Evolutionary conservation across 2,888 invertebrate species (phyloP).

Genomic region (Dascillus cervinus): DNA sequence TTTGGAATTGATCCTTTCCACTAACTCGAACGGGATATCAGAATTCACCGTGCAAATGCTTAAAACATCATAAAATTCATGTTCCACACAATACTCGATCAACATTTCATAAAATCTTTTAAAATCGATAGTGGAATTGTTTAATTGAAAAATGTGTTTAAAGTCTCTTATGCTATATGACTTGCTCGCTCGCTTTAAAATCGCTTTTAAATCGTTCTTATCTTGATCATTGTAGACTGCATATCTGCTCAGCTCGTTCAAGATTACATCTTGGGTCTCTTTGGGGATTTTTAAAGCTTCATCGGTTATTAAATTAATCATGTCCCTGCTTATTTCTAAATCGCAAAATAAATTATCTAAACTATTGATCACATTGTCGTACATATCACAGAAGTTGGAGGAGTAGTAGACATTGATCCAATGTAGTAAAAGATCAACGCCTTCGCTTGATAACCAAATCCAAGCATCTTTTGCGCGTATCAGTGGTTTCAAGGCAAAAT

Average conservation of each 20-base stretch:
- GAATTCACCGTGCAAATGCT: constrained; percentile 46
- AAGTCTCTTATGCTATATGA: too few species aligned
- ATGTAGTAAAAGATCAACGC: constrained; percentile 49
- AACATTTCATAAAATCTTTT: constrained; percentile 48
- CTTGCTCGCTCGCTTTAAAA: too few species aligned
- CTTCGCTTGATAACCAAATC: constrained; percentile 54
- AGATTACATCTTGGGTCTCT: constrained; percentile 51
- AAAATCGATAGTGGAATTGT: constrained; percentile 29
- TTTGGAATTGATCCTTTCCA: constrained; percentile 42
- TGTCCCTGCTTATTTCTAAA: too few species aligned
- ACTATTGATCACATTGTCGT: too few species aligned
- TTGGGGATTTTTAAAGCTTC: constrained; percentile 47
- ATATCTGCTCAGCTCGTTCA: constrained; percentile 54
- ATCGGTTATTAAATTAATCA: constrained; percentile 49
- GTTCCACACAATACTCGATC: constrained; percentile 47
- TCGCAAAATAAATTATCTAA: too few species aligned
- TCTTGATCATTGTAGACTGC: constrained; percentile 59
- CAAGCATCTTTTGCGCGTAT: constrained; percentile 50
- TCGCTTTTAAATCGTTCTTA: constrained; percentile 45
- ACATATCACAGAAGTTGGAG: too few species aligned
- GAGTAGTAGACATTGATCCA: constrained; percentile 58
- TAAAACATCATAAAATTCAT: constrained; percentile 47
- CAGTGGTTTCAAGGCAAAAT: constrained; percentile 46
- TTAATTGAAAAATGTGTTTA: too few species aligned
- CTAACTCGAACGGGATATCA: constrained; percentile 25